A percentile compares a stretch with the other conserved stretches of the same genome.
phyloP scores from a whole-genome alignment of 2,888 invertebrate genomes.

The Candidula unifasciata region DNA sequence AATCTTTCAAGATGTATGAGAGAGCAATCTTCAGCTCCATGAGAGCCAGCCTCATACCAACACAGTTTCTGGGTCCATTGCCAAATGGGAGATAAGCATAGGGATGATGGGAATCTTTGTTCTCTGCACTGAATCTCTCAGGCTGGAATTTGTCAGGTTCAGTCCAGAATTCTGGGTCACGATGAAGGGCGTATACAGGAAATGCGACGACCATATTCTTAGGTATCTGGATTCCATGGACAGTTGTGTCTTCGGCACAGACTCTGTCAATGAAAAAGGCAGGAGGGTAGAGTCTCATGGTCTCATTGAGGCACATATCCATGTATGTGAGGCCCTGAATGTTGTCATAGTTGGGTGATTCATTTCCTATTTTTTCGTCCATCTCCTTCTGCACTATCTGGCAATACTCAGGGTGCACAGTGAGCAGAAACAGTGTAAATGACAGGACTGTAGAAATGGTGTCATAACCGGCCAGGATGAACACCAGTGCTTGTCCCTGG shows the following conservation, averaged over 20 bases:
- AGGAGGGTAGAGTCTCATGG: conserved; percentile 58
- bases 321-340: conserved; percentile 56
- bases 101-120: conserved; percentile 5
- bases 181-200: conserved; percentile 56
- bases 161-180: conserved; percentile 52
- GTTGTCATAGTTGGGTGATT: conserved; percentile 53
- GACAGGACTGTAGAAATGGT: conserved; percentile 33
- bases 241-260: conserved; percentile 46
- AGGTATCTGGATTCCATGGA: conserved; percentile 55
- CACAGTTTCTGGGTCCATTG: conserved; percentile 37
- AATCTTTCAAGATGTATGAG: conserved; percentile 12
- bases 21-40: conserved; percentile 28
- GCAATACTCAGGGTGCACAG: conserved; percentile 17
- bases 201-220: conserved; percentile 50
- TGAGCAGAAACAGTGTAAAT: conserved; percentile 32
- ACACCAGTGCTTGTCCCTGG: conserved; percentile 30
- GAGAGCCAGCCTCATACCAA: conserved; percentile 34
- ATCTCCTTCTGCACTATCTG: conserved; percentile 53
- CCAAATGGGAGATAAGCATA: conserved; percentile 39
- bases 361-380: conserved; percentile 44
- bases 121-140: conserved; percentile 49
- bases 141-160: conserved; percentile 56
- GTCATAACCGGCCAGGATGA: conserved; percentile 41
- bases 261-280: conserved; percentile 49
- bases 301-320: conserved; percentile 60